These are phyloP conservation scores for Danaus plexippus DNA, from an alignment of 1,140 invertebrate genomes.

Conservation along the genomic window DNA sequence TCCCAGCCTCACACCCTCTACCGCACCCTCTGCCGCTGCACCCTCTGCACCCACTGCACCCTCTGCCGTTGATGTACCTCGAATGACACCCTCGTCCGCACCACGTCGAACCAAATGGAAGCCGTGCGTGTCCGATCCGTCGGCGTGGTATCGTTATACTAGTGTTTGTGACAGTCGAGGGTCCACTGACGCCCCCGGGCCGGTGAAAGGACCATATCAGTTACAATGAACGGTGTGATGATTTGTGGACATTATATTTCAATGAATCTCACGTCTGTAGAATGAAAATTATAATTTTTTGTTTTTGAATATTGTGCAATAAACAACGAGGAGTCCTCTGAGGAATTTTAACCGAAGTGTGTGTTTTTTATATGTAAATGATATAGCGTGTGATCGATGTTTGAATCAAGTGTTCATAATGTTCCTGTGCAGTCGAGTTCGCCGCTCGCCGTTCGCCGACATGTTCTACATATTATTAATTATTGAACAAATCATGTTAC, in stretches of 20 bases:
- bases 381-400: slow-evolving; percentile 10
- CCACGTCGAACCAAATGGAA: neutral
- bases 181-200: too few relatives aligned
- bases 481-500: slow-evolving; percentile 69
- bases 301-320: slow-evolving; percentile 32
- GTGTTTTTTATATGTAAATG: slow-evolving; percentile 22
- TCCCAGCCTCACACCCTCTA: slow-evolving; percentile 20
- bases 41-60: slow-evolving; percentile 32
- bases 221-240: slow-evolving; percentile 14
- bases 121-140: neutral
- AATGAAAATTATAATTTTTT: slow-evolving; percentile 17
- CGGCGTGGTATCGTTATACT: neutral
- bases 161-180: too few relatives aligned
- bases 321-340: slow-evolving; percentile 17
- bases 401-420: slow-evolving; percentile 21
- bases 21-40: slow-evolving; percentile 25
- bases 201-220: slow-evolving; percentile 3
- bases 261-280: slow-evolving; percentile 43
- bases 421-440: slow-evolving; percentile 19
- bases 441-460: slow-evolving; percentile 19
- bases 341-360: slow-evolving; percentile 21
- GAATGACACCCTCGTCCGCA: slow-evolving; percentile 26
- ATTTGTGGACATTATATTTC: slow-evolving; percentile 26
- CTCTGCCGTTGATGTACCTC: slow-evolving; percentile 29
- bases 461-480: slow-evolving; percentile 43